Percentiles rank a stretch among this genome's conserved stretches.
Conservation (phyloP, 2,797 vertebrate genomes). For the Argyrosomus regius region DNA sequence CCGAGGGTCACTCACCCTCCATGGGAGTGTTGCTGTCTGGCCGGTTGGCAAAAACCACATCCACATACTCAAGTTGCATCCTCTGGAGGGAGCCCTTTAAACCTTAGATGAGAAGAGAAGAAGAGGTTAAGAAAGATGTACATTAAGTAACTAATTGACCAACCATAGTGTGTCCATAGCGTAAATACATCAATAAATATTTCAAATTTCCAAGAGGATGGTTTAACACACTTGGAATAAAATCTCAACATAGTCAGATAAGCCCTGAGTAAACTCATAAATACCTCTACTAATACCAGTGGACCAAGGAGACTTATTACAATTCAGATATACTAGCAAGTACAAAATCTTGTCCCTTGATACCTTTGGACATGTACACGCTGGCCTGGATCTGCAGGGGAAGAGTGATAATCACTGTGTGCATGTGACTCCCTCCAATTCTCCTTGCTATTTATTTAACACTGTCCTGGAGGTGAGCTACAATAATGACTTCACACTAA, state of each 20-base stretch:
- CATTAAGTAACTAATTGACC: not conserved
- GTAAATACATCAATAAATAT: slow-evolving; percentile 3
- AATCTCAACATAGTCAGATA: not conserved
- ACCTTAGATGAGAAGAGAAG: slow-evolving; percentile 80
- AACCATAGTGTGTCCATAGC: not conserved
- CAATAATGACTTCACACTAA: not conserved
- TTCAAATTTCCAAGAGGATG: not conserved
- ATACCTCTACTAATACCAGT: slow-evolving; percentile 25
- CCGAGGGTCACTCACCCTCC: slow-evolving; percentile 91
- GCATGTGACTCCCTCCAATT: not conserved
- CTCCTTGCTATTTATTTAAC: slow-evolving; percentile 7
- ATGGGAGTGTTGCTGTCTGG: slow-evolving; percentile 98
- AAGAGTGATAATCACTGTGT: slow-evolving; percentile 24
- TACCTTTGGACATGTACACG: slow-evolving; percentile 1
- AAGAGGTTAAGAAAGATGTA: slow-evolving; percentile 3
- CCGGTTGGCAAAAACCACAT: slow-evolving; percentile 98
- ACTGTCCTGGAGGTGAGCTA: not conserved
- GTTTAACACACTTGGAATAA: slow-evolving; percentile 11
- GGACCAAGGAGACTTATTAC: slow-evolving; percentile 30
- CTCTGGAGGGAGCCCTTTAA: slow-evolving; percentile 96
- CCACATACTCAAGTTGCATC: slow-evolving; percentile 98
- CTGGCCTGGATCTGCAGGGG: slow-evolving; percentile 32
- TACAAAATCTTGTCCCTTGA: slow-evolving; percentile 18
- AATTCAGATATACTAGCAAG: slow-evolving; percentile 17
- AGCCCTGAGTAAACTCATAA: slow-evolving; percentile 16